Base-by-base conservation (phyloP, 2,797 vertebrate genomes). In the Mastacembelus armatus region DNA sequence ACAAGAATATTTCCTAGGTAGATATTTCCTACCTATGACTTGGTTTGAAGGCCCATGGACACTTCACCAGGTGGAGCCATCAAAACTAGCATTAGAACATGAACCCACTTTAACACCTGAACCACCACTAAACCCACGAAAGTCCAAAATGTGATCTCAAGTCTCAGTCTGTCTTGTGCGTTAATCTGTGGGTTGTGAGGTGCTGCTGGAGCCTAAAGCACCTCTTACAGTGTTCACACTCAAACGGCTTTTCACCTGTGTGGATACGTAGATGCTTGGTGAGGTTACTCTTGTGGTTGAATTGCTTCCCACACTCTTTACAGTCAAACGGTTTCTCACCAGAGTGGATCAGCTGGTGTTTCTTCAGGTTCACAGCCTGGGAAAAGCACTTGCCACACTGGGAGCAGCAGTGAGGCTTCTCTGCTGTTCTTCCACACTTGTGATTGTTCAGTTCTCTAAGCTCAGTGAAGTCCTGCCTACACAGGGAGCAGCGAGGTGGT, bases 191-290 rank as follows among this genome's bases (percentile, higher is more conserved):
- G 15, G 6, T 36, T 0, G 11, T 48, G 22, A 77, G 73, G 35
- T 79, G 62, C 54, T 76, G 62, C n/a, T 21, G 39, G 12, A 74
- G 59, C 38, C 77, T 64, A 67, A 77, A 85, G 30, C 56, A 0
- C n/a, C 12, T 70, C 15, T 26, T 1, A 8, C 75, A 81, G 0
- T 0, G 21, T 2, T 43, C 36, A 11, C 81, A 86, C 10, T 44
- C 14, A 1, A 55, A 86, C 0, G 80, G 80, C 4, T 48, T 78
- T 63, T 67, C 67, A 0, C 66, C 71, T 0, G 57, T 68, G 69
- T 76, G 84, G 4, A 77, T 63, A 4, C 60, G 66, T 0, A 2
- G 3, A 51, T 86, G 80, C 15, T 71, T 73, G 3, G 19, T 35
- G 33, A 85, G 74, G 48, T 75, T 76, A 3, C 66, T 44, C 16